Percentiles rank a stretch among this genome's conserved stretches.
Conservation (phyloP, 2,113 vertebrate genomes). For the Carassius gibelio region DNA sequence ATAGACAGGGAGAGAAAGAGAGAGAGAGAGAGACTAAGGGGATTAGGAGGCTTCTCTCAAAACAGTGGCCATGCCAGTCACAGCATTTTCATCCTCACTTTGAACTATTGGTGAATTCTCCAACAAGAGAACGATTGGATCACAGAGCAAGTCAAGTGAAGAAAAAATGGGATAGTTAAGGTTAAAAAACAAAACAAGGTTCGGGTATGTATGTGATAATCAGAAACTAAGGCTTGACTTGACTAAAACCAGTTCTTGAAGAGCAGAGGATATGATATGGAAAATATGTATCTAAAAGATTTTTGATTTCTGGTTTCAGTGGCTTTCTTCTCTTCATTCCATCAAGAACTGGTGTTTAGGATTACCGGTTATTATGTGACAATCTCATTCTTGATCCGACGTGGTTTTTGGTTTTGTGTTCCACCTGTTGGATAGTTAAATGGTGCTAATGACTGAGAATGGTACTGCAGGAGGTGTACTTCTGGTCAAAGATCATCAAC, state of each 20-base stretch:
- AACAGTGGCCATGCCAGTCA: conserved; percentile 56
- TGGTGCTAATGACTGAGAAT: conserved; percentile 84
- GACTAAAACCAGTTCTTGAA: neutral
- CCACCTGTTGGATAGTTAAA: conserved; percentile 63
- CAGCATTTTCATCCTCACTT: conserved; percentile 1
- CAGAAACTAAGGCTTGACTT: neutral
- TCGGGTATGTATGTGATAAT: neutral
- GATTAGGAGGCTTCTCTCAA: conserved; percentile 76
- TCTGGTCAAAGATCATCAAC: conserved; percentile 63
- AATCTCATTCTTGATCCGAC: neutral
- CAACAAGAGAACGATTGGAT: neutral
- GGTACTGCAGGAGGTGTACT: conserved; percentile 64
- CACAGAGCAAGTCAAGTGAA: neutral
- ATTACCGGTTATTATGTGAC: conserved; percentile 22
- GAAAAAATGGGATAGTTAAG: neutral
- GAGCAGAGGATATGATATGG: neutral
- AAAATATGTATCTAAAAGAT: neutral
- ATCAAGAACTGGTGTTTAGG: neutral
- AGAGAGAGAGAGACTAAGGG: conserved; percentile 69
- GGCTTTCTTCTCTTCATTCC: neutral
- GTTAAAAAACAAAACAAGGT: neutral
- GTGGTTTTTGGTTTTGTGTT: conserved; percentile 14
- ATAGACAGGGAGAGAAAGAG: conserved; percentile 40
- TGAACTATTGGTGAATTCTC: conserved; percentile 3
- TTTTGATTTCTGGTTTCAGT: neutral